These are phyloP conservation scores for Synanthedon andrenaeformis DNA, from an alignment of 2,888 invertebrate species.

Conservation along the genomic window DNA sequence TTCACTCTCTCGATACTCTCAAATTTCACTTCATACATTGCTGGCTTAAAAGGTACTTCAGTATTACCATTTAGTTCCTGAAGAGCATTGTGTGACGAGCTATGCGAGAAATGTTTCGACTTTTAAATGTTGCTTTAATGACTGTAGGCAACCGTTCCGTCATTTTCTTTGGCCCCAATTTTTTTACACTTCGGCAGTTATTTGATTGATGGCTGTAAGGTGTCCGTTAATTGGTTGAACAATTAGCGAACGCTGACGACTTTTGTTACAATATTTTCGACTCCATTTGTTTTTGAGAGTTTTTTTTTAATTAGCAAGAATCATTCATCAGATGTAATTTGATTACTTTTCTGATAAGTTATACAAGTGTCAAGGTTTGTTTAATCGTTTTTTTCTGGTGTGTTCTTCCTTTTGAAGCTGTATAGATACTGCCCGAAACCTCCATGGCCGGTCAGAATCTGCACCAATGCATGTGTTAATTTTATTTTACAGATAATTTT, in stretches of 20 bases:
- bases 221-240: conserved; percentile 40
- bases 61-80: too few relatives aligned
- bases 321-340: not conserved
- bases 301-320: not conserved
- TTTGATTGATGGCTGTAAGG: conserved; percentile 44
- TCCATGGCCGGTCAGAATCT: too few relatives aligned
- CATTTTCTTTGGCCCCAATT: conserved; percentile 21
- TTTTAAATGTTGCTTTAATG: conserved; percentile 10
- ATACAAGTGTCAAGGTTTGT: too few relatives aligned
- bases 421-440: too few relatives aligned
- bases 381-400: too few relatives aligned
- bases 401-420: too few relatives aligned
- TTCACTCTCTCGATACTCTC: conserved; percentile 1
- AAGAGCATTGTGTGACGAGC: too few relatives aligned
- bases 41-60: not conserved
- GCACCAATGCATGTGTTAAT: too few relatives aligned
- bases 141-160: conserved; percentile 14
- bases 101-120: too few relatives aligned
- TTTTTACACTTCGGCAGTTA: conserved; percentile 26
- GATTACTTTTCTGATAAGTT: too few relatives aligned
- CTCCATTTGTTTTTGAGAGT: conserved; percentile 6
- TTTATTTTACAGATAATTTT: too few relatives aligned
- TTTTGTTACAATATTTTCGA: conserved; percentile 12
- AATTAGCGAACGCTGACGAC: conserved; percentile 25
- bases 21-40: not conserved